Percentiles rank a stretch among this genome's conserved stretches.
These are phyloP conservation scores for Ganaspis sp. DNA, from an alignment of 1,140 invertebrate species.

Conservation along the genomic window DNA sequence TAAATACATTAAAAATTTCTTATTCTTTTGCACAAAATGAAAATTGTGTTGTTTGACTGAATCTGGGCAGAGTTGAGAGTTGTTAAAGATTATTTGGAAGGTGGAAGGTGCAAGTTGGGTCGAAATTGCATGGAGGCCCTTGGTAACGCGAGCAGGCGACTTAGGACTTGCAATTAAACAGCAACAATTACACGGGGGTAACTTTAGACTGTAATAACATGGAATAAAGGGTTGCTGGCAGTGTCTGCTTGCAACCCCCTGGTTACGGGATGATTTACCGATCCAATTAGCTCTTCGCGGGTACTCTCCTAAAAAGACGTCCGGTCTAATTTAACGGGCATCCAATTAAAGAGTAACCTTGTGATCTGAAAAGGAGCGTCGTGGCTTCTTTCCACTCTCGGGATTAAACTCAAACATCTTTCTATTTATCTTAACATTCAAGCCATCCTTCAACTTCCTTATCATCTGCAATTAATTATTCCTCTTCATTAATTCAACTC, in stretches of 20 bases:
- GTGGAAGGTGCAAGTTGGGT: slow-evolving; percentile 52
- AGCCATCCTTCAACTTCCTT: slow-evolving; percentile 2
- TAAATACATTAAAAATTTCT: no score
- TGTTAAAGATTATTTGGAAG: slow-evolving; percentile 43
- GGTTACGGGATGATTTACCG: slow-evolving; percentile 77
- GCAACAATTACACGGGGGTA: slow-evolving; percentile 77
- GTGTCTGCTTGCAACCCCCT: slow-evolving; percentile 70
- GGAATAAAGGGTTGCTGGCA: slow-evolving; percentile 75
- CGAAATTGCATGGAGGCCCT: slow-evolving; percentile 58
- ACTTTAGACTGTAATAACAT: slow-evolving; percentile 78
- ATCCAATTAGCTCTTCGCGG: slow-evolving; percentile 74
- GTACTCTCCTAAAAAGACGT: slow-evolving; percentile 73
- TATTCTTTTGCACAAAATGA: no score
- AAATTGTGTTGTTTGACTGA: no score
- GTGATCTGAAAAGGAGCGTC: slow-evolving; percentile 57
- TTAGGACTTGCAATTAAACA: slow-evolving; percentile 77
- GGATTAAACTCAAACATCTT: slow-evolving; percentile 38
- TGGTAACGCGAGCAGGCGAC: slow-evolving; percentile 70
- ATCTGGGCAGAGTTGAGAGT: slow-evolving; percentile 9
- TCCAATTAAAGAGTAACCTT: slow-evolving; percentile 74
- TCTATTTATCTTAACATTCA: slow-evolving; percentile 34
- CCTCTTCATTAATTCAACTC: not conserved
- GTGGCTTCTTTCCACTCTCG: slow-evolving; percentile 45
- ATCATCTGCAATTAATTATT: slow-evolving; percentile 33
- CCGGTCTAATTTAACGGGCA: slow-evolving; percentile 76